Base-by-base conservation (phyloP, 37 sponge, comb jelly and placozoan species). In the Chondrosia reniformis region DNA sequence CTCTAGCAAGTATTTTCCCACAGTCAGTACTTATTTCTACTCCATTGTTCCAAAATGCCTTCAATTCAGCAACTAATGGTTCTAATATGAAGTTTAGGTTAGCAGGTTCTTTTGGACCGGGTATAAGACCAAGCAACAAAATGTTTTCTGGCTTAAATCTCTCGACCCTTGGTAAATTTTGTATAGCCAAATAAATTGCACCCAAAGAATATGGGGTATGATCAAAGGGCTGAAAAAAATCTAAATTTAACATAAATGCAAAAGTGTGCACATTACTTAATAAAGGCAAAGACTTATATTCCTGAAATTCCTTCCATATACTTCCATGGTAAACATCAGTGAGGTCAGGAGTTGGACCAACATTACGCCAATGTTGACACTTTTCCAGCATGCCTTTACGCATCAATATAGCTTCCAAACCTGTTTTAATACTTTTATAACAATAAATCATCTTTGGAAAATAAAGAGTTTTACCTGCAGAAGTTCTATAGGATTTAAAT, bases 171-270 rank as follows among this genome's bases (percentile, higher is more conserved):
- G n/a, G n/a, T n/a, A 88, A 61, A 43, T 88, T 88, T 25, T 61
- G 46, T 56, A 88, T 79, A 1, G 55, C 33, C 36, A 83, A 46
- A 38, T 83, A 88, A 30, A 88, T 79, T 30, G 39, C 80, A 45
- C 88, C 88, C 9, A 88, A 75, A 19, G 75, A 76, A 57, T 87
- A 77, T n/a, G 40, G 44, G 3, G 74, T 59, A 66, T 83, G 76
- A 34, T 31, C 36, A 67, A 58, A 88, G 41, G 81, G 76, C 42
- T 75, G 46, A 67, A 88, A 88, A 81, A 84, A 83, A 55, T 88
- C 89, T 36, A 88, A 33, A 40, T 88, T 88, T n/a, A 88, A 33
- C 33, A 22, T 17, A 15, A 89, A 76, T 25, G 63, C 32, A 33
- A 88, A 44, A 79, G 65, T 79, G 17, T n/a, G n/a, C 34, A 25